Evolutionary conservation across 2,888 invertebrate species (phyloP), one percentile per base, ranked within the genome.

Genomic region (Cryptocheilus praepositus): DNA sequence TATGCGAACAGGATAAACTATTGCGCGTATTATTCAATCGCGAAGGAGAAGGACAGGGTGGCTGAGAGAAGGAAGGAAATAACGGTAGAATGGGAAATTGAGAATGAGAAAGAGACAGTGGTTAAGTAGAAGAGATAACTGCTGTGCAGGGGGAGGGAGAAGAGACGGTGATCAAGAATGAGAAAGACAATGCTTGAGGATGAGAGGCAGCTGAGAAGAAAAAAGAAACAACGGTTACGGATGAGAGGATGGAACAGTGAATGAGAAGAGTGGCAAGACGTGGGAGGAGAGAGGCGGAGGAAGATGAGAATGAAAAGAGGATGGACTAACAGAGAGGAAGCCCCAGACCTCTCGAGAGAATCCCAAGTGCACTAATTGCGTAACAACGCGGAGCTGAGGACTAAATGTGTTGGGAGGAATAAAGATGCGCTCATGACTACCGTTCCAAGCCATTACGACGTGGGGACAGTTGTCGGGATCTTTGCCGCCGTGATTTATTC

Each of bases 351-450:
- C 66, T 70, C 77, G 73, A 70, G 65, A 76, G 77, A 69, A 70
- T 68, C 67, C 68, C 59, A 70, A 80, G 76, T 77, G 76, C 72
- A 77, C 82, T 84, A 84, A 85, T 85, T 82, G 81, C 81, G 76
- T 83, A 80, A 81, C 79, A 78, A 76, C 74, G 76, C 61, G 57
- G 56, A 53, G 60, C 56, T 44, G 61, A 63, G 61, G 61, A 54
- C 36, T 43, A 57, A 51, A 58, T 43, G 60, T 11, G 36, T 36
- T 36, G 21, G 54, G 18, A 49, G 43, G 25, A 64, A 63, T 70
- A 61, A 72, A 74, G 43, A 58, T 53, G 53, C 58, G 61, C 54
- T 70, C 49, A 51, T 57, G 66, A 66, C 56, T 28, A 51, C 15
- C 45, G 36, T 64, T 15, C 61, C 58, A 56, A 11, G 36, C 36